Evolutionary conservation across 2,797 vertebrate species (phyloP), one percentile per base, ranked within the genome.

Genomic region (Arremon aurantiirostris): DNA sequence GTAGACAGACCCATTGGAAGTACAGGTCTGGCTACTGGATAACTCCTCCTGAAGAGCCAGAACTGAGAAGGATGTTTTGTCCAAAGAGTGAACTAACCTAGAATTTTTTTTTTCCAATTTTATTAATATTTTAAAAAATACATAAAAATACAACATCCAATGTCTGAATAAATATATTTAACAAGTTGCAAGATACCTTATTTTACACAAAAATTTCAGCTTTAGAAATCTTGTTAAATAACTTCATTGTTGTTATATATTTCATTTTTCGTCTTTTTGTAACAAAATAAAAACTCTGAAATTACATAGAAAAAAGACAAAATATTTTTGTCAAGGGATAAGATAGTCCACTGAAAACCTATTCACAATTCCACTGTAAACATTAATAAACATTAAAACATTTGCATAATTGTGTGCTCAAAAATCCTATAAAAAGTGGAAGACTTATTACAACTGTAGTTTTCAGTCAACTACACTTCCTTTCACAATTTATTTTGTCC

Each of bases 221-320:
- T 98, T 98, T 99, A 99, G 98, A 99, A 99, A 99, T 98, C 98
- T 98, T 97, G 98, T 98, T 98, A 99, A 99, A 99, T 99, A 99
- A 98, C 98, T 98, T 98, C 98, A 98, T 97, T 96, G 98, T 98
- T 98, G 98, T 98, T 98, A 99, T 98, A 97, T 98, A 98, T 98
- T 98, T 98, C 98, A 98, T 98, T 98, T 98, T 98, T 98, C 42
- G 97, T 98, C 97, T 98, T 98, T 98, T 98, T 98, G 98, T 99
- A 99, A 98, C 98, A 99, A 99, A 99, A 99, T 99, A 99, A 99
- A 99, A 99, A 98, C 98, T 99, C 98, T 99, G 98, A 99, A 98
- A 99, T 99, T 99, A 97, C 97, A 98, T 99, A 99, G 98, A 99
- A 99, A 98, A 99, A 99, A 98, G 98, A 99, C 98, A 98, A 99